Evolutionary conservation across 2,888 invertebrate species (phyloP), one percentile per base, ranked within the genome.

Genomic region (Drosophila cracens): DNA sequence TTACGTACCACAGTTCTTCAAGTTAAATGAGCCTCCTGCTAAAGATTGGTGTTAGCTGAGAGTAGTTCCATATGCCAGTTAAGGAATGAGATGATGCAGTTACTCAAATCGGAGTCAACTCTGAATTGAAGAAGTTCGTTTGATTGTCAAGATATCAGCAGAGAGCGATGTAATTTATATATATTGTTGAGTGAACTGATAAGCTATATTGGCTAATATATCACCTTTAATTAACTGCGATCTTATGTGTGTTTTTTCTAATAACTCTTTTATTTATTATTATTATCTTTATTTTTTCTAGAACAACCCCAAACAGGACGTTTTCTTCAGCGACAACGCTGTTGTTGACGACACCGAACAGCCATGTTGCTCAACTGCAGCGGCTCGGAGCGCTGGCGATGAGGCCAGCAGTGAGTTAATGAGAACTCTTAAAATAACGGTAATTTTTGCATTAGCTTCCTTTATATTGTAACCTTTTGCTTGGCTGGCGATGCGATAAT

Each of bases 391-490:
- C 25, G 4, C 53, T 38, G 53, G 46, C 33, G 60, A 76, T 13
- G 60, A 62, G 16, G 58, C 74, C 4, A 77, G 70, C 29, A 48
- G 51, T 16, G 52, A 70, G 49, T 54, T 74, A 27, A 70, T 77
- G 38, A 51, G 53, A 11, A 74, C 77, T 7, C 74, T 77, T 31
- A 77, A 78, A n/a, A 78, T 77, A 64, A 51, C 46, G 21, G 78
- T 78, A 65, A 16, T 36, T 25, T 11, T 25, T 11, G 2, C 6
- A 0, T 29, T 48, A 36, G 25, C 4, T 38, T 34, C 0, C 18
- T 5, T 54, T n/a, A 46, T 40, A 16, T 21, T 21, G 21, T 21
- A 21, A 21, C 21, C 21, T 21, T 21, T 21, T 21, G 21, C 21
- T 21, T 21, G 21, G 21, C 21, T 21, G 21, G 21, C 21, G 21